Conservation (phyloP, 53 echinoderm and acorn worm species). For the Astropecten irregularis region DNA sequence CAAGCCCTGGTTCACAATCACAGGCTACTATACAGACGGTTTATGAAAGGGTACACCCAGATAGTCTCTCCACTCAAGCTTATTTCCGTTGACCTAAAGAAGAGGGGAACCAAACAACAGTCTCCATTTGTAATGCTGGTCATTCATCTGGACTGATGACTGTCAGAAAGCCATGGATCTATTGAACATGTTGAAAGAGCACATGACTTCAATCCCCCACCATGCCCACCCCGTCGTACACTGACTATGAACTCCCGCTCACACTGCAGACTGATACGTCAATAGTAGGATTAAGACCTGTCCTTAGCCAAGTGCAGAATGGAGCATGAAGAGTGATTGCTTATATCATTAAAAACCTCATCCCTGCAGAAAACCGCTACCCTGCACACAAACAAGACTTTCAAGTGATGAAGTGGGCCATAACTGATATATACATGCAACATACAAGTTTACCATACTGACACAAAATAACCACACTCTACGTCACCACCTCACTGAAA, state of each 20-base stretch:
- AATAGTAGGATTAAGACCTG: neutral
- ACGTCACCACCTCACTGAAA: no score
- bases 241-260: neutral
- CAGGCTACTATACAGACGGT: no score
- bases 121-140: neutral
- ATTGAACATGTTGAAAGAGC: neutral
- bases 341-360: neutral
- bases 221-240: no score
- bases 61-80: neutral
- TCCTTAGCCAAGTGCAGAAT: neutral
- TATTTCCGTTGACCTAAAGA: neutral
- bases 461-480: conserved; percentile 54
- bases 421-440: conserved; percentile 36
- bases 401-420: no score
- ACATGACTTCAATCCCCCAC: neutral
- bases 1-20: no score
- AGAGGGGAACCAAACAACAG: neutral
- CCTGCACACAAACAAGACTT: no score
- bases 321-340: no score
- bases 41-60: neutral
- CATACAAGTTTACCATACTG: conserved; percentile 35
- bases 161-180: neutral
- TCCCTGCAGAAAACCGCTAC: neutral
- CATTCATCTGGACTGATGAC: neutral
- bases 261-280: neutral